These are phyloP conservation scores for Adrianichthys oophorus DNA, from an alignment of 2,797 vertebrate species.

Conservation along the genomic window DNA sequence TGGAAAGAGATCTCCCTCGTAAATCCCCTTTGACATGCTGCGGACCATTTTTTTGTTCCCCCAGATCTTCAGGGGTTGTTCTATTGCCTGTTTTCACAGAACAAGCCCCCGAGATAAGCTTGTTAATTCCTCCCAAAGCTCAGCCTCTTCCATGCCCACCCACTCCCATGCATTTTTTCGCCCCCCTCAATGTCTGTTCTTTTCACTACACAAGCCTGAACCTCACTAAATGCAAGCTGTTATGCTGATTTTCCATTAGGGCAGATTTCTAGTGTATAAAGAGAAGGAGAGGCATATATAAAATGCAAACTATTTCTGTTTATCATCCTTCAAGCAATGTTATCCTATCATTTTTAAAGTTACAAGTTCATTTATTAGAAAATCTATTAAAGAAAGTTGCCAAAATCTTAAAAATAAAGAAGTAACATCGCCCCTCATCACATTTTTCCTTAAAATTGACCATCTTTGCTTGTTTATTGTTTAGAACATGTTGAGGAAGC, in stretches of 20 bases:
- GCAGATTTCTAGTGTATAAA: conserved; percentile 2
- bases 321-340: too few species aligned
- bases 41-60: conserved; percentile 38
- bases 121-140: conserved; percentile 61
- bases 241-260: conserved; percentile 40
- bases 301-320: not conserved
- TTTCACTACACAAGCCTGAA: conserved; percentile 39
- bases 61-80: conserved; percentile 49
- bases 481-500: not conserved
- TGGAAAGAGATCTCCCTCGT: conserved; percentile 38
- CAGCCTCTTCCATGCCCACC: conserved; percentile 44
- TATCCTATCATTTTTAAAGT: too few species aligned
- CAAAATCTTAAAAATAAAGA: not conserved
- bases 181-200: conserved; percentile 28
- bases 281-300: conserved; percentile 6
- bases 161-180: conserved; percentile 33
- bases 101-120: conserved; percentile 53
- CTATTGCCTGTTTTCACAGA: conserved; percentile 61
- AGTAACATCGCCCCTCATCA: not conserved
- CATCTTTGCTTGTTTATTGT: too few species aligned
- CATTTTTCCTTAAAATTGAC: not conserved
- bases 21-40: conserved; percentile 56
- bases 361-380: too few species aligned
- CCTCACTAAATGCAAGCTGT: conserved; percentile 38
- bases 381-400: not conserved